Conservation (phyloP, 2,888 invertebrate genomes). For the Nomada fabriciana region DNA sequence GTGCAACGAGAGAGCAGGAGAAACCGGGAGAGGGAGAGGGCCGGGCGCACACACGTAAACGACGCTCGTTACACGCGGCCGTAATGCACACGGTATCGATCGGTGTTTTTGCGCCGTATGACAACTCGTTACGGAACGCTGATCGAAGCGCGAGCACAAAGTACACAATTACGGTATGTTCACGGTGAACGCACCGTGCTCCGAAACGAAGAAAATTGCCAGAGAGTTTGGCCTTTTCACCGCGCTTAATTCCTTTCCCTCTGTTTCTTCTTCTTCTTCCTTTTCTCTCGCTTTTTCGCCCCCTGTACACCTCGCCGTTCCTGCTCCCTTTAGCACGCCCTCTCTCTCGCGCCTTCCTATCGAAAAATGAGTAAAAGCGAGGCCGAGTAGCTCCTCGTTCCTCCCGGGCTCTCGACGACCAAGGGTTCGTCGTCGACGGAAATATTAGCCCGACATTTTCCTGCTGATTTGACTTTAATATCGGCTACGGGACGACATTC, state of each 20-base stretch:
- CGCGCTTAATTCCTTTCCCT: constrained; percentile 63
- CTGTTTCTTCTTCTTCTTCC: neutral
- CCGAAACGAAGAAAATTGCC: constrained; percentile 68
- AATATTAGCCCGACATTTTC: constrained; percentile 72
- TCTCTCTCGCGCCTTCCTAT: neutral
- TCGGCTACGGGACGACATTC: constrained; percentile 63
- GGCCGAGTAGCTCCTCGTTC: neutral
- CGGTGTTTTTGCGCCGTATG: constrained; percentile 78
- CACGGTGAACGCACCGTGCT: constrained; percentile 60
- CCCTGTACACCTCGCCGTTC: neutral
- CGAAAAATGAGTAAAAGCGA: constrained; percentile 27
- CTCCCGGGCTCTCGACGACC: constrained; percentile 2
- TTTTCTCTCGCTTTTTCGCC: neutral
- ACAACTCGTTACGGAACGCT: constrained; percentile 80
- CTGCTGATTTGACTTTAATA: constrained; percentile 73
- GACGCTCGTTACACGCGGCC: constrained; percentile 60
- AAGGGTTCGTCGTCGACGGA: constrained; percentile 58
- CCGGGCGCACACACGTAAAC: constrained; percentile 26
- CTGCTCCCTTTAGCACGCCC: neutral
- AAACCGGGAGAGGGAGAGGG: neutral
- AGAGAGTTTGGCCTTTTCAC: constrained; percentile 67
- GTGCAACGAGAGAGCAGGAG: neutral
- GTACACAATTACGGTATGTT: constrained; percentile 72
- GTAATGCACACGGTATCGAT: constrained; percentile 76
- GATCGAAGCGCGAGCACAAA: constrained; percentile 77